Conservation (phyloP, 2,888 invertebrate genomes). For the Chymomyza amoena region DNA sequence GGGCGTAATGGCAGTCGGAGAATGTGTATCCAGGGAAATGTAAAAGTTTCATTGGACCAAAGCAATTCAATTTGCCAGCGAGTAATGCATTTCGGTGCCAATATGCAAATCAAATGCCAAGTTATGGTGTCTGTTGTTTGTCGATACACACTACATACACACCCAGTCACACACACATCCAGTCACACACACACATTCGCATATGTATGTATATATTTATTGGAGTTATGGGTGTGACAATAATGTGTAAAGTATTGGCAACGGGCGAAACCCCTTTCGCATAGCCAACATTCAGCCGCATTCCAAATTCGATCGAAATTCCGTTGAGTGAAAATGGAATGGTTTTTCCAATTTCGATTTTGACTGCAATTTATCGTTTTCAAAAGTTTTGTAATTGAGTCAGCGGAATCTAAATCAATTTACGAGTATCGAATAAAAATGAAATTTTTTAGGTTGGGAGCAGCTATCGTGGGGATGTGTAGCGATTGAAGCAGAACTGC, state of each 20-base stretch:
- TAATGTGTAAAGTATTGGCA: not conserved
- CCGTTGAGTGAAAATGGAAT: not conserved
- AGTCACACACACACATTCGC: not conserved
- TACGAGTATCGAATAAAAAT: not conserved
- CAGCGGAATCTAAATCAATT: not conserved
- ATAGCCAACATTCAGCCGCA: not conserved
- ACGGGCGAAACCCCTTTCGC: not conserved
- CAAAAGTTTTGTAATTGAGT: not conserved
- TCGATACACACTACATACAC: not conserved
- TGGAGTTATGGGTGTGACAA: not conserved
- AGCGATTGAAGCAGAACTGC: too few species aligned
- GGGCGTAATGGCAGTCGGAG: not conserved
- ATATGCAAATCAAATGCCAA: constrained; percentile 39
- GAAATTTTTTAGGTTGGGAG: not conserved
- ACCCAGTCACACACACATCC: not conserved
- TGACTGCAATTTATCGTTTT: not conserved
- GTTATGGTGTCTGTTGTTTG: not conserved
- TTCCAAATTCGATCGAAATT: not conserved
- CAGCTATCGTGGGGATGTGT: not conserved
- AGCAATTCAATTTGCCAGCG: constrained; percentile 60
- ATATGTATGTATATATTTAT: not conserved
- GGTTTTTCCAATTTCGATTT: not conserved
- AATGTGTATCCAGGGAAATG: constrained; percentile 22
- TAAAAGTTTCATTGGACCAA: constrained; percentile 52
- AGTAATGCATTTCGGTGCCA: constrained; percentile 46